A percentile compares a stretch with the other conserved stretches of the same genome.
Evolutionary conservation across 1,140 invertebrate species (phyloP).

Genomic region (Nephotettix cincticeps): DNA sequence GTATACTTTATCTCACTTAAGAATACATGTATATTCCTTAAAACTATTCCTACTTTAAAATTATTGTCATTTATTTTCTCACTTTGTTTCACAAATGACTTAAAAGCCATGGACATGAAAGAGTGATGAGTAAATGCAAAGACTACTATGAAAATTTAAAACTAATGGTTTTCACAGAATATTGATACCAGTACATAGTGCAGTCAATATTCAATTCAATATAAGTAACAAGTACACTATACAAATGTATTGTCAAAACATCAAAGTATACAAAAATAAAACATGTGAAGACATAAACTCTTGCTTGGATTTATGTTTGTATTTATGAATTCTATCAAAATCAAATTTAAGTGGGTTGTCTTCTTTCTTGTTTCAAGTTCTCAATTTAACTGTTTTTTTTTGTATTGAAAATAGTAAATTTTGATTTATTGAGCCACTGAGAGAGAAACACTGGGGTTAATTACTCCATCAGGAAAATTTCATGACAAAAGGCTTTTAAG

Average conservation of each 20-base stretch:
- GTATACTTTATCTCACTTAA: background rate
- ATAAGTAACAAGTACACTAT: background rate
- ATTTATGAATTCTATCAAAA: no score
- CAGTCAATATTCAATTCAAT: background rate
- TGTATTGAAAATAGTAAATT: no score
- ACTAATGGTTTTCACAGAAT: background rate
- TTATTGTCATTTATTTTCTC: slow-evolving; percentile 10
- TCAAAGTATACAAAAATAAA: background rate
- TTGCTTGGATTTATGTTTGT: no score
- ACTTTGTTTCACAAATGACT: background rate
- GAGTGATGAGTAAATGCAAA: background rate
- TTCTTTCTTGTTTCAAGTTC: no score
- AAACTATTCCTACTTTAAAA: slow-evolving; percentile 10
- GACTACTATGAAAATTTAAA: background rate
- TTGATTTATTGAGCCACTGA: no score
- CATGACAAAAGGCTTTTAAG: no score
- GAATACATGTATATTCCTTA: background rate
- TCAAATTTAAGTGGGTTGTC: no score
- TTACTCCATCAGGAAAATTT: no score
- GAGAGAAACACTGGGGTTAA: no score
- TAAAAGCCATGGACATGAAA: background rate
- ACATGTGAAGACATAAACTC: background rate
- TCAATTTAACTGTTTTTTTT: no score
- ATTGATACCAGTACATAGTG: background rate
- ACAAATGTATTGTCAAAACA: background rate